phyloP scores from a whole-genome alignment of 2,797 vertebrate genomes.

The Coilia nasus region DNA sequence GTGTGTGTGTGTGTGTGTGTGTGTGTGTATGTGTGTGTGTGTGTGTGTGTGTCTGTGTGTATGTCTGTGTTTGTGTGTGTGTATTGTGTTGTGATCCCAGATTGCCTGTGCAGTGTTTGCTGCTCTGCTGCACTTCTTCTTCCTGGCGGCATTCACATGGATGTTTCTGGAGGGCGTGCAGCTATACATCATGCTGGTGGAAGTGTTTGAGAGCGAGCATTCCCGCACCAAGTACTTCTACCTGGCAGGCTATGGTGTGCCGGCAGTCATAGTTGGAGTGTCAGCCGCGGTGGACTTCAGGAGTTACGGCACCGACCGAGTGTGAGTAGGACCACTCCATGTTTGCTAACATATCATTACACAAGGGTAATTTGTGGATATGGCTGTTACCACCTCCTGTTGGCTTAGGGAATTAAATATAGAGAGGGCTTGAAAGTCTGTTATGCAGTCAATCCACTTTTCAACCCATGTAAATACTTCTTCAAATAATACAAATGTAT shows the following conservation, averaged over 20 bases:
- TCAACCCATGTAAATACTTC: too few species aligned
- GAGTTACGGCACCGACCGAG: slow-evolving; percentile 97
- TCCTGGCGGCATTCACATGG: slow-evolving; percentile 98
- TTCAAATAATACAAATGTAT: too few species aligned
- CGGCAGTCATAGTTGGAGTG: slow-evolving; percentile 93
- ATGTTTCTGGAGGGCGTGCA: slow-evolving; percentile 99
- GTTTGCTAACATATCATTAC: not conserved
- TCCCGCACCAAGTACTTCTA: slow-evolving; percentile 97
- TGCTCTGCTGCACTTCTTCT: slow-evolving; percentile 98
- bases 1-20: not conserved
- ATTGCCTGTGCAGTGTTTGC: slow-evolving; percentile 96
- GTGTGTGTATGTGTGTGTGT: not conserved
- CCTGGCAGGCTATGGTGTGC: slow-evolving; percentile 94
- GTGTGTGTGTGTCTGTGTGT: slow-evolving; percentile 32
- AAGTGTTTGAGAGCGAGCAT: slow-evolving; percentile 97
- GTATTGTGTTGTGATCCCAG: slow-evolving; percentile 65
- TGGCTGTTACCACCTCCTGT: not conserved
- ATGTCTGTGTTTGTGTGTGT: slow-evolving; percentile 28
- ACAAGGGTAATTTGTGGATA: slow-evolving; percentile 8
- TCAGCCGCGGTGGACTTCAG: slow-evolving; percentile 95
- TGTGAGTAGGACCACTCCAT: slow-evolving; percentile 79
- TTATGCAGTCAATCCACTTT: too few species aligned
- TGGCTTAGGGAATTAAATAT: too few species aligned
- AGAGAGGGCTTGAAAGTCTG: too few species aligned
- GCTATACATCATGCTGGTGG: slow-evolving; percentile 99